These are phyloP conservation scores for Micropoecilia bifurca DNA, from an alignment of 2,797 vertebrate genomes.

Conservation along the genomic window DNA sequence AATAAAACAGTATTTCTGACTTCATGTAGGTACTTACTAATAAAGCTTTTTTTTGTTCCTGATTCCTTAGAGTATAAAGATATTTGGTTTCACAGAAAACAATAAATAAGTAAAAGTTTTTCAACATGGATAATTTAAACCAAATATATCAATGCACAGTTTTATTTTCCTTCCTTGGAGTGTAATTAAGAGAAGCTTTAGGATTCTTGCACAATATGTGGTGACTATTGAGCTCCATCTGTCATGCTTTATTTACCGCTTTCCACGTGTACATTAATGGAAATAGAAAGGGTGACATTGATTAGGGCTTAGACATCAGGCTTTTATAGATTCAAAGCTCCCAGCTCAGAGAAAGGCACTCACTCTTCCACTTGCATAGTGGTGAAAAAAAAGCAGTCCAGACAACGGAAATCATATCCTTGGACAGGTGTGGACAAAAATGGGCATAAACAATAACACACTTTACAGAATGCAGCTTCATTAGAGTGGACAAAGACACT, in stretches of 20 bases:
- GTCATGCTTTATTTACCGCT: slow-evolving; percentile 75
- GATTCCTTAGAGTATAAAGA: background rate
- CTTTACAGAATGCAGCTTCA: slow-evolving; percentile 15
- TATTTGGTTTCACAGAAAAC: background rate
- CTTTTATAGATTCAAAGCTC: slow-evolving; percentile 85
- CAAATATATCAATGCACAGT: background rate
- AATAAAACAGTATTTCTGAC: background rate
- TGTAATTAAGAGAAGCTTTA: slow-evolving; percentile 8
- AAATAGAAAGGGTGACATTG: slow-evolving; percentile 84
- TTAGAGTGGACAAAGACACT: slow-evolving; percentile 26
- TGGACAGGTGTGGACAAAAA: slow-evolving; percentile 37
- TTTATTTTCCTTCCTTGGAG: background rate
- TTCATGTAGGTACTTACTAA: background rate
- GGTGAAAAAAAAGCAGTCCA: slow-evolving; percentile 27
- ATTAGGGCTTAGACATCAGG: slow-evolving; percentile 83
- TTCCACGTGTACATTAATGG: slow-evolving; percentile 79
- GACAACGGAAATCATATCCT: slow-evolving; percentile 24
- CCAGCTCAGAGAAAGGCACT: slow-evolving; percentile 60
- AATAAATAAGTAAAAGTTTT: background rate
- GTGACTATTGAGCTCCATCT: slow-evolving; percentile 50
- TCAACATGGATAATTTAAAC: background rate
- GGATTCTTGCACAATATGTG: slow-evolving; percentile 34
- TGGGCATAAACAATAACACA: slow-evolving; percentile 12
- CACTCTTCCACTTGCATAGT: slow-evolving; percentile 33
- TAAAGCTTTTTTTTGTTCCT: background rate